A percentile compares a stretch with the other conserved stretches of the same genome.
phyloP scores from a whole-genome alignment of 2,113 vertebrate genomes.

The Pelusios castaneus region DNA sequence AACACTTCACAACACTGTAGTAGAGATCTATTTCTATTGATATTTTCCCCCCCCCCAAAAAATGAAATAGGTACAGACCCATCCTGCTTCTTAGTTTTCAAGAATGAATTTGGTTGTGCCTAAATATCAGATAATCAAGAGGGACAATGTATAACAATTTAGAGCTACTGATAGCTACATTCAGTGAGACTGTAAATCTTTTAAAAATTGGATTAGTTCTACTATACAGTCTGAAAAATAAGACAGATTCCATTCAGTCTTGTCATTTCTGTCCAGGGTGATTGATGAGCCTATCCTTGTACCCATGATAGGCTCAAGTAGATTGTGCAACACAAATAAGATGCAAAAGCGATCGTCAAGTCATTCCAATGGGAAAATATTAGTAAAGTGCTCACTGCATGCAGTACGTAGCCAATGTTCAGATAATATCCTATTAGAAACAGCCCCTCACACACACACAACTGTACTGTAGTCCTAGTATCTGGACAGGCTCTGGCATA shows the following conservation, averaged over 20 bases:
- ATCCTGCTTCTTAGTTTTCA: not conserved
- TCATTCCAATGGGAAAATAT: not conserved
- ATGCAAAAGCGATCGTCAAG: not conserved
- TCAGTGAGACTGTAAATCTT: not conserved
- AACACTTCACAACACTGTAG: slow-evolving; percentile 31
- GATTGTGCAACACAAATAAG: not conserved
- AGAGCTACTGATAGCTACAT: slow-evolving; percentile 2
- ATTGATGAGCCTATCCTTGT: slow-evolving; percentile 6
- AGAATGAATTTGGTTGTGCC: not conserved
- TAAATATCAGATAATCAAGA: slow-evolving; percentile 8
- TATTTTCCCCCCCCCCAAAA: not conserved
- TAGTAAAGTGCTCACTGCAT: not conserved
- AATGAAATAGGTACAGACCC: slow-evolving; percentile 24
- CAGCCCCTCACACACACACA: not conserved
- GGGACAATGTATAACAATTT: not conserved
- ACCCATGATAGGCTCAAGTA: not conserved
- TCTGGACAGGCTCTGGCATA: accelerated
- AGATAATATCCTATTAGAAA: not conserved
- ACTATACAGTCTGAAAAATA: slow-evolving; percentile 6
- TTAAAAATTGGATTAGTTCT: not conserved
- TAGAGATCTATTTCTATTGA: slow-evolving; percentile 42
- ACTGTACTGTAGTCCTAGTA: not conserved
- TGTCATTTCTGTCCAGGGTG: accelerated
- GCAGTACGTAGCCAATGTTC: not conserved
- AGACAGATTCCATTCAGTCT: not conserved